phyloP scores from a whole-genome alignment of 2,113 vertebrate genomes.

The Phodopus roborovskii region DNA sequence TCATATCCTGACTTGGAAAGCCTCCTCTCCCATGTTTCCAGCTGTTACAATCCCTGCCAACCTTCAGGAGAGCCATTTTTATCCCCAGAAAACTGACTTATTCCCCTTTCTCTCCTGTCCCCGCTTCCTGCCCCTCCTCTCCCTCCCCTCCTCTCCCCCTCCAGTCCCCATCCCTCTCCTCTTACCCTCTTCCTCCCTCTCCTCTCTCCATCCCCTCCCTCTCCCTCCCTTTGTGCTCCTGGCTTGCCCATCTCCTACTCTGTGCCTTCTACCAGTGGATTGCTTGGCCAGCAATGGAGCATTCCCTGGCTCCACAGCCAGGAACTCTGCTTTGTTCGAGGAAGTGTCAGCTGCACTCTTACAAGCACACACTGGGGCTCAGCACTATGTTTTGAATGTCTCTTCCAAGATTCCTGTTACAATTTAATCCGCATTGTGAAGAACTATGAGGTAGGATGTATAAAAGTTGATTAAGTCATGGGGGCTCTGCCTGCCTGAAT shows the following conservation, averaged over 20 bases:
- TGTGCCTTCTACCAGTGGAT: accelerated
- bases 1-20: neutral
- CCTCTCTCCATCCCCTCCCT: no score
- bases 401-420: neutral
- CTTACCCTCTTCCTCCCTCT: no score
- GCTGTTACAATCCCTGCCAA: neutral
- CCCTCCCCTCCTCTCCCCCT: no score
- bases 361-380: neutral
- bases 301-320: neutral
- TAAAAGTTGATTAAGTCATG: neutral
- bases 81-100: neutral
- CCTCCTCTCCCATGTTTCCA: neutral
- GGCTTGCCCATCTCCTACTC: neutral
- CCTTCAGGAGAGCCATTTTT: neutral
- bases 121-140: no score
- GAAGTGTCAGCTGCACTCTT: neutral
- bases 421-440: neutral
- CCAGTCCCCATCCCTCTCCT: no score
- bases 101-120: no score
- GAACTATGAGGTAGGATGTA: neutral
- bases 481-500: neutral
- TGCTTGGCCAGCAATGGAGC: neutral
- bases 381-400: neutral
- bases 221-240: no score
- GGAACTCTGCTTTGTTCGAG: neutral